These are phyloP conservation scores for Cotesia chilonis DNA, from an alignment of 1,140 invertebrate species.

Conservation along the genomic window DNA sequence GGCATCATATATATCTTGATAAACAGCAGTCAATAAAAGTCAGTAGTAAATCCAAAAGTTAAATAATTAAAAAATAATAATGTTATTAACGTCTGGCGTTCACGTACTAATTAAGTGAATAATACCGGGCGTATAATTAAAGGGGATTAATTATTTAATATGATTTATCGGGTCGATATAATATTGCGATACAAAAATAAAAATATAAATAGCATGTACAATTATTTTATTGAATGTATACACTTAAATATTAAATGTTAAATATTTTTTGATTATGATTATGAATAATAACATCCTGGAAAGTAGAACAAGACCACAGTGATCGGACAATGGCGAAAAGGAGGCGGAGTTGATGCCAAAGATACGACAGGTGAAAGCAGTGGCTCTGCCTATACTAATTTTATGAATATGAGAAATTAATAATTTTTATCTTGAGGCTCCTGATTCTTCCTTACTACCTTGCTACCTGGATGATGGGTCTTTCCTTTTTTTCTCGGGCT, in stretches of 20 bases:
- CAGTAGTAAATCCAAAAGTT: too few relatives aligned
- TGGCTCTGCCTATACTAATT: conserved; percentile 43
- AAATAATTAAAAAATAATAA: not conserved
- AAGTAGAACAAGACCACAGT: conserved; percentile 27
- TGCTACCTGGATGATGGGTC: too few relatives aligned
- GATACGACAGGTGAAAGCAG: conserved; percentile 41
- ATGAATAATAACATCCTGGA: conserved; percentile 18
- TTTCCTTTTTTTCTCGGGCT: too few relatives aligned
- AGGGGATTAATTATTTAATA: too few relatives aligned
- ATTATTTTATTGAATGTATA: not conserved
- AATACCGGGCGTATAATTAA: not conserved
- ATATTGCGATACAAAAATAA: not conserved
- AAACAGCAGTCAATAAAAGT: too few relatives aligned
- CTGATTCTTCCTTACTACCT: not conserved
- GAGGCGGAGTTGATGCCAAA: conserved; percentile 7
- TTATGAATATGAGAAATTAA: conserved; percentile 51
- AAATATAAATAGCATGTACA: not conserved
- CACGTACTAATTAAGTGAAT: not conserved
- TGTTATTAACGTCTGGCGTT: too few relatives aligned
- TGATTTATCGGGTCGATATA: not conserved
- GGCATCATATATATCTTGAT: too few relatives aligned
- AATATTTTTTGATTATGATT: not conserved
- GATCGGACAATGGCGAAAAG: not conserved
- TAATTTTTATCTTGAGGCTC: conserved; percentile 44
- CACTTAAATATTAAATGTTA: not conserved